A percentile compares a stretch with the other conserved stretches of the same genome.
Evolutionary conservation across 2,888 invertebrate genomes (phyloP).

Genomic region (Uloborus plumipes): DNA sequence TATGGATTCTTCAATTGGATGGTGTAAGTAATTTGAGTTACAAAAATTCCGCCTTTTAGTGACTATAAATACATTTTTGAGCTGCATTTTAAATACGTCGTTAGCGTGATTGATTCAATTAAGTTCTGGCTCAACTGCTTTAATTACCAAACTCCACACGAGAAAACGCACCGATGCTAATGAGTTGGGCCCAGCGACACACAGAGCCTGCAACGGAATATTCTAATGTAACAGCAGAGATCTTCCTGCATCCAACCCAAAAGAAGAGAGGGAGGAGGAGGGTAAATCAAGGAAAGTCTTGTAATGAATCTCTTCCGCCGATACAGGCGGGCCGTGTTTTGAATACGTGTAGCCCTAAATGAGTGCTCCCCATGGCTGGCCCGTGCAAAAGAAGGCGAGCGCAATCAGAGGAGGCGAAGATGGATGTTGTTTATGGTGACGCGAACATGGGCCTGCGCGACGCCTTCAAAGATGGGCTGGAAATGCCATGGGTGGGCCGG

Average conservation of each 20-base stretch:
- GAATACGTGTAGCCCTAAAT: conserved; percentile 55
- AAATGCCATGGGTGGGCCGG: conserved; percentile 48
- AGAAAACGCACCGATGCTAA: too few relatives aligned
- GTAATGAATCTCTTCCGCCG: neutral
- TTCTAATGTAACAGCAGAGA: too few relatives aligned
- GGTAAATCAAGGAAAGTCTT: conserved; percentile 10
- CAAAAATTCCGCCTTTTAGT: too few relatives aligned
- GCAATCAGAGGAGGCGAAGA: conserved; percentile 39
- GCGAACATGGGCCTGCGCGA: conserved; percentile 23
- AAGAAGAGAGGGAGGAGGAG: conserved; percentile 18
- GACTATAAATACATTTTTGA: too few relatives aligned
- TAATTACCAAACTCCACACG: too few relatives aligned
- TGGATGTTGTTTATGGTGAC: conserved; percentile 56
- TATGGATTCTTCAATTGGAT: too few relatives aligned
- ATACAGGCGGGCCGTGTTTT: conserved; percentile 27
- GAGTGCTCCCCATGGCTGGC: conserved; percentile 35
- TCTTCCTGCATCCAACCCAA: neutral
- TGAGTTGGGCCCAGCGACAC: too few relatives aligned
- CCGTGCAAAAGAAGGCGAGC: conserved; percentile 4
- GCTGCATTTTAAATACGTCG: too few relatives aligned
- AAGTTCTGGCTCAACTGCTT: too few relatives aligned
- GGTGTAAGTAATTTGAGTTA: too few relatives aligned
- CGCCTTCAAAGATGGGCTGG: conserved; percentile 31
- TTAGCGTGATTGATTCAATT: too few relatives aligned
- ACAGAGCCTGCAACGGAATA: too few relatives aligned